Evolutionary conservation across 2,888 invertebrate species (phyloP).

Genomic region (Isoperla grammatica): DNA sequence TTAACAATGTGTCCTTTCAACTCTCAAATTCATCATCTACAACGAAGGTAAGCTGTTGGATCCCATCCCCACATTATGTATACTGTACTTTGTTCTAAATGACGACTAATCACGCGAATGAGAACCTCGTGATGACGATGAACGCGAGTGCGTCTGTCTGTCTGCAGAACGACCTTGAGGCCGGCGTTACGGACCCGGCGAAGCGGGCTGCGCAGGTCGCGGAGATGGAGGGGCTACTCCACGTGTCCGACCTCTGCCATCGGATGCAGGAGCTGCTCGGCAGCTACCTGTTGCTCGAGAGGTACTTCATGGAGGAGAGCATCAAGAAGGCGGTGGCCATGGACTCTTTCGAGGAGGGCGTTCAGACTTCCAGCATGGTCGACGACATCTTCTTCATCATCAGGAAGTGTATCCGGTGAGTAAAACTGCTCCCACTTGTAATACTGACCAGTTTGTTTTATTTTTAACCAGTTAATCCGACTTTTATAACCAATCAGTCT

Average conservation of each 20-base stretch:
- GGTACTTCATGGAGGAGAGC: conserved; percentile 93
- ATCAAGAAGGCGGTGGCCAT: conserved; percentile 83
- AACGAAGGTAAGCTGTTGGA: too few relatives aligned
- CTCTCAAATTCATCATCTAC: too few relatives aligned
- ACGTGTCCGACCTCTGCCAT: conserved; percentile 65
- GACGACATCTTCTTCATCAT: conserved; percentile 98
- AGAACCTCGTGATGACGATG: too few relatives aligned
- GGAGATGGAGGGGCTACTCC: conserved; percentile 60
- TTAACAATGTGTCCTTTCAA: too few relatives aligned
- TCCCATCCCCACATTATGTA: too few relatives aligned
- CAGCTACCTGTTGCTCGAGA: conserved; percentile 85
- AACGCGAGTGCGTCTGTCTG: too few relatives aligned
- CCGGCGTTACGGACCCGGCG: conserved; percentile 41
- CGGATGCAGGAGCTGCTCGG: conserved; percentile 79
- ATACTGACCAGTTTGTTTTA: too few relatives aligned
- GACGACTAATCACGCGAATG: too few relatives aligned
- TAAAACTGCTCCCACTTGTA: too few relatives aligned
- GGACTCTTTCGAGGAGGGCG: conserved; percentile 67
- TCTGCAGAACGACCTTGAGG: conserved; percentile 56
- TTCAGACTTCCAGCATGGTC: conserved; percentile 83
- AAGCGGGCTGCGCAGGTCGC: conserved; percentile 44
- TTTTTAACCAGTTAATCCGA: too few relatives aligned
- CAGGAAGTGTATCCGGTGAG: conserved; percentile 83
- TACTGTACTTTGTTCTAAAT: too few relatives aligned
- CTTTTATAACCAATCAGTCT: too few relatives aligned